These are phyloP conservation scores for Exephanes ischioxanthus DNA, from an alignment of 2,888 invertebrate genomes.

Conservation along the genomic window DNA sequence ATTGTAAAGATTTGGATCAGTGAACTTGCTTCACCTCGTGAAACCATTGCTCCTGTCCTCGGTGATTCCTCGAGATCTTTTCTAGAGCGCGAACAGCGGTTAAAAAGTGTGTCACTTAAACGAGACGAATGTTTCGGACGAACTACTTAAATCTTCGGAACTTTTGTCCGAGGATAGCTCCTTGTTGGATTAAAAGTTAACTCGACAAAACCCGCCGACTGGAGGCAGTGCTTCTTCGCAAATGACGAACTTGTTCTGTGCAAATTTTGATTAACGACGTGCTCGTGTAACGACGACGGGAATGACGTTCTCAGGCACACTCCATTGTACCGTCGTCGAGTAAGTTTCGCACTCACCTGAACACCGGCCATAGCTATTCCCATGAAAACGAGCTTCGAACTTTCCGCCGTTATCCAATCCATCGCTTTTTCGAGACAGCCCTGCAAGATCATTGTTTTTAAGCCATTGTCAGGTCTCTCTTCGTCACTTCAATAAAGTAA, in stretches of 20 bases:
- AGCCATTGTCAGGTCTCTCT: not conserved
- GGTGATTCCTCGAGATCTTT: not conserved
- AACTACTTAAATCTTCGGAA: slow-evolving; percentile 13
- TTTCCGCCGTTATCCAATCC: slow-evolving; percentile 84
- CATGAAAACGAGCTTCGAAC: slow-evolving; percentile 84
- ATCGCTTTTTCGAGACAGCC: slow-evolving; percentile 85
- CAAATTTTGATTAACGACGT: slow-evolving; percentile 8
- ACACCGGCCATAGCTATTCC: slow-evolving; percentile 82
- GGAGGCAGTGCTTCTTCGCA: not conserved
- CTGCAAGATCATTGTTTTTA: slow-evolving; percentile 75
- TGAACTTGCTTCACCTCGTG: slow-evolving; percentile 4
- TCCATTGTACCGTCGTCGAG: not conserved
- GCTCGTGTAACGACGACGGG: not conserved
- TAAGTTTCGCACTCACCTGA: slow-evolving; percentile 75
- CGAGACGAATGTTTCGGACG: slow-evolving; percentile 10
- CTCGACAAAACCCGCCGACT: slow-evolving; percentile 2
- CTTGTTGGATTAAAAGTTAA: slow-evolving; percentile 27
- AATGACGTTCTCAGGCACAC: not conserved
- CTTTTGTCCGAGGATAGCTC: slow-evolving; percentile 5
- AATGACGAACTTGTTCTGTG: slow-evolving; percentile 3
- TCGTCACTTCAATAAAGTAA: not conserved
- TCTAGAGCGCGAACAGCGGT: not conserved
- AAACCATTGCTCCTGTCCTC: not conserved
- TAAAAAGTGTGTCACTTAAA: not conserved
- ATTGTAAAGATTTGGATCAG: not conserved